Evolutionary conservation across 2,797 vertebrate species (phyloP), one percentile per base, ranked within the genome.

Genomic region (Sebastolobus altivelis): DNA sequence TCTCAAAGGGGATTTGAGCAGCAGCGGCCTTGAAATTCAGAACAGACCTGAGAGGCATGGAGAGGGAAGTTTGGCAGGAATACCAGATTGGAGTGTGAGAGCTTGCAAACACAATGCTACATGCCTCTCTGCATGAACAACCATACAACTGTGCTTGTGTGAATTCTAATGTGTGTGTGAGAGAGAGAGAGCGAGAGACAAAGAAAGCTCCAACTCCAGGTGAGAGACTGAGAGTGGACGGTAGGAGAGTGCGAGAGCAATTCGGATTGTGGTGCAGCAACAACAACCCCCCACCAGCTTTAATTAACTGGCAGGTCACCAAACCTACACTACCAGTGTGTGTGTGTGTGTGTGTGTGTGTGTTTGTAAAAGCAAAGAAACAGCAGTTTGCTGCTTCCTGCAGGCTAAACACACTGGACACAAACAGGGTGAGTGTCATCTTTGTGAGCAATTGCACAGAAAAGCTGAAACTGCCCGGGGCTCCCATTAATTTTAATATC

Each of bases 391-490:
- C n/a, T 78, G 40, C 35, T 55, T 52, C 69, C 62, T 54, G 54
- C 73, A 63, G 35, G 35, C 35, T 29, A 56, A 52, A 12, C 43
- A 62, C 58, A 62, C 31, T 29, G 61, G 58, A 62, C 49, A 38
- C 70, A 84, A 81, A 84, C 38, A 65, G 31, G 27, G 54, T 31
- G 81, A 82, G 79, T 82, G 78, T 80, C 83, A 88, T 61, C 22
- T 33, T 40, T 46, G 65, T 60, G 76, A 76, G 77, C 61, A 75
- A 35, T 75, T 85, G 83, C 72, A 81, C 55, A 80, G 73, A 68
- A 68, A 66, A 72, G 60, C 59, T 8, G 43, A 72, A 56, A 63
- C 8, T 46, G 52, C 52, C 54, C 13, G 20, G 27, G 20, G 37
- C 61, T 69, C 75, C 59, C 38, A 58, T 80, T 77, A 14, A 60